Percentiles rank a stretch among this genome's conserved stretches.
phyloP scores from a whole-genome alignment of 2,113 vertebrate species.

The Oxygymnocypris stewartii region DNA sequence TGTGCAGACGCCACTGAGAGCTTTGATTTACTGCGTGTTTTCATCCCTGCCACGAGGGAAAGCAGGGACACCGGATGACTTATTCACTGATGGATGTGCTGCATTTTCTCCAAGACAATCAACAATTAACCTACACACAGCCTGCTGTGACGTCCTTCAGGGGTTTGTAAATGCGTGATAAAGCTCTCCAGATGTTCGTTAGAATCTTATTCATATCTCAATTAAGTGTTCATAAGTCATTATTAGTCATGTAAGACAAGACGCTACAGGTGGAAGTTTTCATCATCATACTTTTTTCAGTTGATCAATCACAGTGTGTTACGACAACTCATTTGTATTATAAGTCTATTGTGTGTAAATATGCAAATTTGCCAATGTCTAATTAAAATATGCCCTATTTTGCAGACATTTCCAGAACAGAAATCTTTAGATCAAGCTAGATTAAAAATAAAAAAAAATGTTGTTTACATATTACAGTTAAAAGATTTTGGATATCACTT shows the following conservation, averaged over 20 bases:
- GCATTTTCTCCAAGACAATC: constrained; percentile 13
- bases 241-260: background rate
- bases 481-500: background rate
- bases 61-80: background rate
- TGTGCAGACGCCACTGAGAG: background rate
- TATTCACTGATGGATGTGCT: constrained; percentile 14
- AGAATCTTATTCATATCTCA: background rate
- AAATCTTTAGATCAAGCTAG: background rate
- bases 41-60: background rate
- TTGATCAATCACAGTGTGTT: background rate
- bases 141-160: background rate
- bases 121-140: constrained; percentile 19
- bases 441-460: background rate
- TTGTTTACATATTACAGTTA: background rate
- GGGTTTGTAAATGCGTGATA: background rate
- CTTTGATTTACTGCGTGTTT: constrained; percentile 8
- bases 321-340: background rate
- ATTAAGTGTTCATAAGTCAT: background rate
- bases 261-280: background rate
- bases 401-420: background rate
- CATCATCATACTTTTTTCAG: background rate
- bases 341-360: background rate
- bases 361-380: background rate
- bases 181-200: background rate
- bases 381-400: background rate